Conservation (phyloP, 2,113 vertebrate species). For the Lichenostomus cassidix region DNA sequence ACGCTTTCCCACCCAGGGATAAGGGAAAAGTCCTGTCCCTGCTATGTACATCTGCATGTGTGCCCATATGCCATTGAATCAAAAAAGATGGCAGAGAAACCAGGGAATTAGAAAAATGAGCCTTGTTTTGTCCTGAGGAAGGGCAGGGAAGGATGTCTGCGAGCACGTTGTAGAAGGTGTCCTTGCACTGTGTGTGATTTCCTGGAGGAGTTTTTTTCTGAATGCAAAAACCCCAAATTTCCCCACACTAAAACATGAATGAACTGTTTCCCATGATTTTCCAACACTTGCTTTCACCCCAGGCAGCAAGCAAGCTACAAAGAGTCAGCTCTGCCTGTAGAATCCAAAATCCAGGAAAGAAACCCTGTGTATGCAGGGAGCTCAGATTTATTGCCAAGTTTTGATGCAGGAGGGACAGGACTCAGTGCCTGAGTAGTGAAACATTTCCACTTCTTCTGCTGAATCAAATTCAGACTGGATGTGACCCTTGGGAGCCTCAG, state of each 20-base stretch:
- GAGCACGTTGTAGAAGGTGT: neutral
- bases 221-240: neutral
- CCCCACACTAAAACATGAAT: neutral
- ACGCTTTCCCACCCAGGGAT: neutral
- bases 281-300: neutral
- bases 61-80: too few relatives aligned
- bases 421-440: neutral
- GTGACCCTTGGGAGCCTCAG: neutral
- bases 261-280: neutral
- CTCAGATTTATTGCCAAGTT: neutral
- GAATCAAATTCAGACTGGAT: neutral
- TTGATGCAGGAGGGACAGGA: neutral
- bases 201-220: neutral
- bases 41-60: neutral
- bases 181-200: neutral
- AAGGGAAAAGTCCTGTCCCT: neutral
- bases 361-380: rapidly evolving
- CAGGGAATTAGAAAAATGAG: neutral
- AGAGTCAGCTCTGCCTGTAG: neutral
- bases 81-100: neutral
- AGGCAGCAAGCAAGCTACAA: neutral
- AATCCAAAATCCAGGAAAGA: neutral
- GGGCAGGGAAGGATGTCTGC: neutral
- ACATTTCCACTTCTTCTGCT: neutral
- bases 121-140: neutral